These are phyloP conservation scores for Tachuris rubrigastra DNA, from an alignment of 2,113 vertebrate genomes.

Conservation along the genomic window DNA sequence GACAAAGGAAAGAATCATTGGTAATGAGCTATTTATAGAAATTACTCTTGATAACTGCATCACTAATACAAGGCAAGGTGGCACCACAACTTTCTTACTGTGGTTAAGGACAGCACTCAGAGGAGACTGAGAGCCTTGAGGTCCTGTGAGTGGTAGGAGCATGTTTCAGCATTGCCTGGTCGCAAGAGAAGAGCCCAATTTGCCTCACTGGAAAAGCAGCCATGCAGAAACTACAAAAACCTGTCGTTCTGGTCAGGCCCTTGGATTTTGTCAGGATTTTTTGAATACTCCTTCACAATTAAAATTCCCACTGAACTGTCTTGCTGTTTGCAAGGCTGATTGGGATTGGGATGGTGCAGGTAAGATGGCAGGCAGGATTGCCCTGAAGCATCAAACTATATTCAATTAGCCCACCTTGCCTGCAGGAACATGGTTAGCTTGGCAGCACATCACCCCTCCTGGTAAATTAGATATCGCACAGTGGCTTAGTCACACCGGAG, in stretches of 20 bases:
- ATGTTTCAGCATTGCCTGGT: not conserved
- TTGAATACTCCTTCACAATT: not conserved
- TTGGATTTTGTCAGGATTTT: not conserved
- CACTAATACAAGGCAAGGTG: not conserved
- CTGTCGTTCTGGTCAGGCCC: not conserved
- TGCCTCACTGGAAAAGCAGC: not conserved
- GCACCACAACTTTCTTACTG: not conserved
- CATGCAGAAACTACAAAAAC: constrained; percentile 5
- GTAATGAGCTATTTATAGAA: not conserved
- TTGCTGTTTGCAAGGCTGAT: not conserved
- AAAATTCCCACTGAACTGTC: not conserved
- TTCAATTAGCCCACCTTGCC: not conserved
- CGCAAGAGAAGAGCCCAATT: not conserved
- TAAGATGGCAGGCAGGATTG: not conserved
- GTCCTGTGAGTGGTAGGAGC: not conserved
- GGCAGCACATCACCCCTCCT: constrained; percentile 25
- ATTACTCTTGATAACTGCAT: not conserved
- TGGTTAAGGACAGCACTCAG: not conserved
- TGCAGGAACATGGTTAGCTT: not conserved
- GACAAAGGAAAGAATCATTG: not conserved
- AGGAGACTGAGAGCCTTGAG: not conserved
- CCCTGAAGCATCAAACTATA: not conserved
- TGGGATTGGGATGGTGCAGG: not conserved
- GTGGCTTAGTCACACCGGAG: not conserved
- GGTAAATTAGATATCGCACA: not conserved